Evolutionary conservation across 1,140 invertebrate species (phyloP), one percentile per base, ranked within the genome.

Genomic region (Drosophila takahashii): DNA sequence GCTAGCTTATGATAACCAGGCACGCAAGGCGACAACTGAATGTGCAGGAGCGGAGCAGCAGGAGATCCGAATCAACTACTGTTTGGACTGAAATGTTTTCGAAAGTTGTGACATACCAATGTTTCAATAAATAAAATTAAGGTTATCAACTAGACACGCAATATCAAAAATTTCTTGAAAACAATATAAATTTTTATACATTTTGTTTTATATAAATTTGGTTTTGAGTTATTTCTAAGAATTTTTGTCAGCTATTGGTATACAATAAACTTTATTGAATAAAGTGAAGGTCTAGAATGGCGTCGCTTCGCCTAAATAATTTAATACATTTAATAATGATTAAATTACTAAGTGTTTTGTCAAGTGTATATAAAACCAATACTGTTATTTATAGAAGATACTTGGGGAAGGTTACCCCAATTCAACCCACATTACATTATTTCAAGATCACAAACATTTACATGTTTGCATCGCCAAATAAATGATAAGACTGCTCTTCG

Each of bases 1-100:
- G 57, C 70, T 58, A 60, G 56, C 70, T 90, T 85, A 85, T 81
- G 86, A 67, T 65, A 50, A 52, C 58, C 75, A 48, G 51, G 53
- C 86, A 90, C 81, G 86, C 81, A 61, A 74, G 27, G 65, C 11
- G 56, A 41, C 36, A 61, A 26, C 32, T 27, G 22, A 16, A 13
- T 32, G 8, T 26, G 26, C 6, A 6, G 52, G 34, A 59, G 37
- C n/a, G 3, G 32, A 79, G 52, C 85, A 83, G 84, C 77, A 57
- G 84, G 84, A 61, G 62, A 45, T 54, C 26, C 45, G 26, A 41
- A 42, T 15, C 13, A 18, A 73, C 70, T 73, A 73, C 70, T 73
- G 69, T 73, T 60, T 48, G 61, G n/a, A 1, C 4, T 5, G 9
- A 15, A 34, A 16, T 7, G 9, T 3, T 51, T 11, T 48, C n/a